A percentile compares a stretch with the other conserved stretches of the same genome.
Evolutionary conservation across 2,888 invertebrate genomes (phyloP).

Genomic region (Rhagium mordax): DNA sequence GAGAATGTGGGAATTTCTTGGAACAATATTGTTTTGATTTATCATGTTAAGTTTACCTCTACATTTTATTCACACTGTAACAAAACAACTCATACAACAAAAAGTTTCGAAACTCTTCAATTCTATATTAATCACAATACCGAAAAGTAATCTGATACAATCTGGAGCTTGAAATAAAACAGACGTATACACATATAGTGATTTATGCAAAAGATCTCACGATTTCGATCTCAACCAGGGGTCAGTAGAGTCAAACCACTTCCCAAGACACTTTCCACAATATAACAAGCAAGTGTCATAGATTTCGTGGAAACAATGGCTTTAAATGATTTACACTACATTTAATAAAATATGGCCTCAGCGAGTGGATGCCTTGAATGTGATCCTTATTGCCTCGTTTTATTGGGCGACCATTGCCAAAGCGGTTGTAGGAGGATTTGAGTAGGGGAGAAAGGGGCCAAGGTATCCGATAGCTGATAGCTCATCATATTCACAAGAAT

Average conservation of each 20-base stretch:
- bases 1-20: too few relatives aligned
- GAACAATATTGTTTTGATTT: too few relatives aligned
- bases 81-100: not conserved
- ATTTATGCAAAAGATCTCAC: conserved; percentile 44
- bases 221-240: conserved; percentile 34
- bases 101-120: not conserved
- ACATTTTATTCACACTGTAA: too few relatives aligned
- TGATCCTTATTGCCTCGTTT: conserved; percentile 36
- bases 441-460: conserved; percentile 27
- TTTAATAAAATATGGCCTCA: conserved; percentile 34
- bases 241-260: conserved; percentile 43
- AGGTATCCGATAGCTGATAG: not conserved
- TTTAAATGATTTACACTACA: conserved; percentile 49
- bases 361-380: conserved; percentile 41
- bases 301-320: conserved; percentile 53
- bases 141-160: conserved; percentile 13
- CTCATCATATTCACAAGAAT: not conserved
- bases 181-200: conserved; percentile 32
- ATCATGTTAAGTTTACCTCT: too few relatives aligned
- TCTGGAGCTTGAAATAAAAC: conserved; percentile 34
- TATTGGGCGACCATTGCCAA: conserved; percentile 44
- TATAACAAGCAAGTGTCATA: conserved; percentile 41
- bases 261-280: conserved; percentile 33
- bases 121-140: not conserved
- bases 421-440: conserved; percentile 40